phyloP scores from a whole-genome alignment of 2,888 invertebrate genomes.

The Pollenia amentaria region DNA sequence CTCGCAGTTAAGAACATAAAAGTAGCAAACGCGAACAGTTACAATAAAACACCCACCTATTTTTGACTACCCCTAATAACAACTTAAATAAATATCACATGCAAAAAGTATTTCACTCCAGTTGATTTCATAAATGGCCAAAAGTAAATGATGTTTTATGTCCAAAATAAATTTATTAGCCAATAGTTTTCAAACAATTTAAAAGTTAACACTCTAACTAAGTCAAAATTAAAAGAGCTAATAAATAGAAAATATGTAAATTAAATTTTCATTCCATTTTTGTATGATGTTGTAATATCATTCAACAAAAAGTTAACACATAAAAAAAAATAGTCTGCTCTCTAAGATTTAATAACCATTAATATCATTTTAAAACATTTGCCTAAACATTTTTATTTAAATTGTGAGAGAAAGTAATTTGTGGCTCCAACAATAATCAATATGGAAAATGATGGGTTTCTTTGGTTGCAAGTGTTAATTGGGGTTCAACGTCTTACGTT shows the following conservation, averaged over 20 bases:
- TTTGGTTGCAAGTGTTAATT: neutral
- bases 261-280: neutral
- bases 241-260: neutral
- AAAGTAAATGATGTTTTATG: neutral
- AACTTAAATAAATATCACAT: neutral
- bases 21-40: too few species aligned
- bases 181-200: neutral
- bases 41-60: too few species aligned
- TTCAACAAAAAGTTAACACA: neutral
- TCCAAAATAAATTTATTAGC: neutral
- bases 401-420: neutral
- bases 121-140: neutral
- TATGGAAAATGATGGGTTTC: neutral
- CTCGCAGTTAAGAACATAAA: too few species aligned
- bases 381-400: neutral
- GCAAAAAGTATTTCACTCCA: constrained; percentile 2
- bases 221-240: neutral
- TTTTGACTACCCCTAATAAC: too few species aligned
- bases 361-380: neutral
- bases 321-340: too few species aligned
- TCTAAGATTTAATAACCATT: neutral
- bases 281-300: neutral
- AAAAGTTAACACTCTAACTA: neutral
- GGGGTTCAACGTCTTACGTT: constrained; percentile 1
- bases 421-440: neutral